Conservation (phyloP, 2,797 vertebrate genomes). For the Spatula versicolor region DNA sequence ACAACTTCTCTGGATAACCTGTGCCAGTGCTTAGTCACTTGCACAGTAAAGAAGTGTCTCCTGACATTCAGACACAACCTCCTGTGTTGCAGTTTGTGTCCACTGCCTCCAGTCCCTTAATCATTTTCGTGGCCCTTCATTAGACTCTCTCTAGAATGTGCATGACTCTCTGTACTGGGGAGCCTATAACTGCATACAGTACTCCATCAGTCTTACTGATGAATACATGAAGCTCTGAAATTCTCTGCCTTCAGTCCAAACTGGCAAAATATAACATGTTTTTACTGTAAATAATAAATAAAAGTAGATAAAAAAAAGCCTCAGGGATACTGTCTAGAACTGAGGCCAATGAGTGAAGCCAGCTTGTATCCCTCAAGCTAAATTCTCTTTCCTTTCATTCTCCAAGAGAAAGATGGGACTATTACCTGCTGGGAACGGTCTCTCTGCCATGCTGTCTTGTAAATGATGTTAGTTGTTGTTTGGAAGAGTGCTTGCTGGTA, state of each 20-base stretch:
- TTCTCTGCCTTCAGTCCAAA: not conserved
- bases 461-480: not conserved
- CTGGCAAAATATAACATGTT: not conserved
- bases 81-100: not conserved
- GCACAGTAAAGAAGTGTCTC: not conserved
- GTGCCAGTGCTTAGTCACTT: not conserved
- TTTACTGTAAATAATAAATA: not conserved
- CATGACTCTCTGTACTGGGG: not conserved
- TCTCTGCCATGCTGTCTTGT: not conserved
- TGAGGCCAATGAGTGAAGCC: not conserved
- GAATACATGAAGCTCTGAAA: not conserved
- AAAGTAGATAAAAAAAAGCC: not conserved
- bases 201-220: not conserved
- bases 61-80: not conserved
- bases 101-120: not conserved
- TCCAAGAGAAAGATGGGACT: not conserved
- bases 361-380: not conserved
- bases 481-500: not conserved
- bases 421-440: not conserved
- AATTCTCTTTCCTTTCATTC: not conserved
- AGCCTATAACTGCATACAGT: not conserved
- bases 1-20: not conserved
- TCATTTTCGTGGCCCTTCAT: not conserved
- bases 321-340: not conserved
- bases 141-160: not conserved